phyloP scores from a whole-genome alignment of 2,888 invertebrate species.

The Chrysopilus asiliformis region DNA sequence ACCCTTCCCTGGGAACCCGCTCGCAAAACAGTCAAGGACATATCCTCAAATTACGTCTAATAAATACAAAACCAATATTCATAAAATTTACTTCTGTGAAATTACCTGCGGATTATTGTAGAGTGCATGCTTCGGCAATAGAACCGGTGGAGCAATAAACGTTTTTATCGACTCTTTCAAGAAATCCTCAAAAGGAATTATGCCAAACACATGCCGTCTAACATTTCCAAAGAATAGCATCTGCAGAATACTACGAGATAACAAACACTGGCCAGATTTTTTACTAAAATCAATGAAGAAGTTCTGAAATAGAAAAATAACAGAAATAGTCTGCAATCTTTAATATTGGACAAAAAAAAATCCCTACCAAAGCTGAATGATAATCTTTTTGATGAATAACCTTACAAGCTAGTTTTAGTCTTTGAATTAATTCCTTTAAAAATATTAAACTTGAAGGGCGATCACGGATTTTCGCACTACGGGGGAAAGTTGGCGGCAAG shows the following conservation, averaged over 20 bases:
- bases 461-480: conserved; percentile 84
- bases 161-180: conserved; percentile 71
- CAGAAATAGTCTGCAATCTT: too few relatives aligned
- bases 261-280: conserved; percentile 71
- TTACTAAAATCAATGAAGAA: conserved; percentile 90
- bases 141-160: conserved; percentile 81
- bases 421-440: conserved; percentile 64
- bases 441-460: conserved; percentile 53
- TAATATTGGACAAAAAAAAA: not conserved
- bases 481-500: conserved; percentile 95
- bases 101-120: conserved; percentile 23
- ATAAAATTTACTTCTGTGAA: too few relatives aligned
- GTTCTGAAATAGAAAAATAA: conserved; percentile 56
- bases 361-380: conserved; percentile 64
- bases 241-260: conserved; percentile 83
- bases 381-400: conserved; percentile 65
- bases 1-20: too few relatives aligned
- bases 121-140: conserved; percentile 60
- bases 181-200: conserved; percentile 53
- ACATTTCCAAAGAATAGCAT: conserved; percentile 50
- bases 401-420: conserved; percentile 69
- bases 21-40: too few relatives aligned
- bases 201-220: conserved; percentile 33
- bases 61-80: too few relatives aligned
- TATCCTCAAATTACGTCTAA: too few relatives aligned